Evolutionary conservation across 2,888 invertebrate species (phyloP).

Genomic region (Lithosia quadra): DNA sequence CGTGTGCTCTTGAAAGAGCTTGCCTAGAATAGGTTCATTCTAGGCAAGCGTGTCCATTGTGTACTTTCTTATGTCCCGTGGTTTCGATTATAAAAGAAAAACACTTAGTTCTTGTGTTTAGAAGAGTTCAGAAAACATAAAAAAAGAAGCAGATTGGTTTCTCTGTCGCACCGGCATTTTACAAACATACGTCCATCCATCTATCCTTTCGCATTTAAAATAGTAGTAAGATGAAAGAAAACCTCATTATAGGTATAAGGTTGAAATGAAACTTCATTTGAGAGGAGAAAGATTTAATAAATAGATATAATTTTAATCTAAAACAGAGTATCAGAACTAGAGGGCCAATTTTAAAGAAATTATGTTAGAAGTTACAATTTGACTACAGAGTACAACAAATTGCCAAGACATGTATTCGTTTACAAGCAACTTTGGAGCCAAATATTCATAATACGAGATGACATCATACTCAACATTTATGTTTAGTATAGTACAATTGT

Average conservation of each 20-base stretch:
- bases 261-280: constrained; percentile 66
- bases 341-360: constrained; percentile 73
- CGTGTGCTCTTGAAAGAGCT: no score
- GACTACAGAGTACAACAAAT: constrained; percentile 72
- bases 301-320: constrained; percentile 84
- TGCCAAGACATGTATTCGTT: constrained; percentile 60
- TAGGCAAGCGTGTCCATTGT: no score
- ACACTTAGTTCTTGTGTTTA: no score
- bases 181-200: no score
- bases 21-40: no score
- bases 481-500: constrained; percentile 48
- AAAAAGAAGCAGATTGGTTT: no score
- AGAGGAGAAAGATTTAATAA: constrained; percentile 87
- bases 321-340: constrained; percentile 80
- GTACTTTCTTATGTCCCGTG: no score
- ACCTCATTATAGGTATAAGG: constrained; percentile 12
- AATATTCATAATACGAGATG: constrained; percentile 46
- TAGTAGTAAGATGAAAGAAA: background rate
- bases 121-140: no score
- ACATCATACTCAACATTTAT: constrained; percentile 29
- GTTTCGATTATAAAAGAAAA: no score
- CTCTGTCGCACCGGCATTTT: no score
- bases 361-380: constrained; percentile 72
- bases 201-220: no score
- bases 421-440: constrained; percentile 55